Evolutionary conservation across 2,113 vertebrate genomes (phyloP).

Genomic region (Piaya cayana): DNA sequence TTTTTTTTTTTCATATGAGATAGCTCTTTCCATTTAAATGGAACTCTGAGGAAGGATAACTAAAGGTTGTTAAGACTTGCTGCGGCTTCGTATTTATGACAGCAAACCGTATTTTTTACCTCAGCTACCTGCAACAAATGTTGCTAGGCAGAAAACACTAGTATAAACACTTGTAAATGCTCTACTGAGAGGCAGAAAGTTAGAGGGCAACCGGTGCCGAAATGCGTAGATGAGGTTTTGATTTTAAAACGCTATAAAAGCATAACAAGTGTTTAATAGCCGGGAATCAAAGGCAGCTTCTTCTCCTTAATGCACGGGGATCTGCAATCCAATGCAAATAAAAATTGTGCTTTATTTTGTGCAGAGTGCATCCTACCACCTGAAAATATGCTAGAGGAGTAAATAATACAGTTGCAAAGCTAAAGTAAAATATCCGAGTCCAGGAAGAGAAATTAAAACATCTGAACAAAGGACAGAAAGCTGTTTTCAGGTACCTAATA

Average conservation of each 20-base stretch:
- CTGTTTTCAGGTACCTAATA: constrained; percentile 21
- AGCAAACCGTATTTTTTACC: not conserved
- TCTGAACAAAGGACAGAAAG: not conserved
- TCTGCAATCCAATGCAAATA: not conserved
- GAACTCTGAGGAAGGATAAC: constrained; percentile 37
- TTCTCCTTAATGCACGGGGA: not conserved
- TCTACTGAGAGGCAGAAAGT: not conserved
- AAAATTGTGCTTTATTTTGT: not conserved
- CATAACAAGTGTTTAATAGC: not conserved
- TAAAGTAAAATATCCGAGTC: not conserved
- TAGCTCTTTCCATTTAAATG: not conserved
- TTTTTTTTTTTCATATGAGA: constrained; percentile 39
- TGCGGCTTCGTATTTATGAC: constrained; percentile 35
- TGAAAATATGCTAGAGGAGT: not conserved
- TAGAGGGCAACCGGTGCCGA: not conserved
- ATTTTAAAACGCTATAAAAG: constrained; percentile 46
- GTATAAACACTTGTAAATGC: constrained; percentile 29
- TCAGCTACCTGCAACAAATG: constrained; percentile 27
- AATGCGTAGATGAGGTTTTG: constrained; percentile 29
- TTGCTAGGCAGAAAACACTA: constrained; percentile 29
- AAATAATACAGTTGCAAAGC: not conserved
- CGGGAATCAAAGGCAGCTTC: not conserved
- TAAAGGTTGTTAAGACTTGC: constrained; percentile 28
- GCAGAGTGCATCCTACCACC: not conserved
- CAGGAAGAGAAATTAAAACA: not conserved